phyloP scores from a whole-genome alignment of 2,113 vertebrate genomes.

The Microtus richardsoni region DNA sequence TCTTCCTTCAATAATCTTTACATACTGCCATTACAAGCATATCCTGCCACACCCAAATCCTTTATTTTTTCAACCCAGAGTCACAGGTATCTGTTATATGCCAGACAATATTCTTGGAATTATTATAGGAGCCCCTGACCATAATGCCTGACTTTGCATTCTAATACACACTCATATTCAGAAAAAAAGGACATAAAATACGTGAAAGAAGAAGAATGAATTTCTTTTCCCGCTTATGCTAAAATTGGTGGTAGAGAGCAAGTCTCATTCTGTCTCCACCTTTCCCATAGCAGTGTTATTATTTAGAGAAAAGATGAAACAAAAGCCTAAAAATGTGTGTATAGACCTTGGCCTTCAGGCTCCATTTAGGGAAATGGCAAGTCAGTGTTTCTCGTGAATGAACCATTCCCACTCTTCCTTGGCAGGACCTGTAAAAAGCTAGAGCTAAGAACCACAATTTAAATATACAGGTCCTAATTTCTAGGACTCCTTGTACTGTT shows the following conservation, averaged over 20 bases:
- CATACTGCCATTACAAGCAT: not conserved
- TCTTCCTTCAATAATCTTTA: not conserved
- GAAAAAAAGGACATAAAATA: not conserved
- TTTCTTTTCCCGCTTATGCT: not conserved
- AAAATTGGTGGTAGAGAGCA: not conserved
- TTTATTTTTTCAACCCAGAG: not conserved
- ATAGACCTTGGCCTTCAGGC: not conserved
- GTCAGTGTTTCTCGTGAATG: not conserved
- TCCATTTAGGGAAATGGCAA: not conserved
- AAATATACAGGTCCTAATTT: not conserved
- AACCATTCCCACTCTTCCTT: not conserved
- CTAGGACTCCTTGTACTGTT: not conserved
- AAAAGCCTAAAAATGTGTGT: not conserved
- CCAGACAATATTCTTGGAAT: not conserved
- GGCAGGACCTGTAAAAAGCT: not conserved
- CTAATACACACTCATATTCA: not conserved
- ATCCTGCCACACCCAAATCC: no score
- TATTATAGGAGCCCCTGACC: not conserved
- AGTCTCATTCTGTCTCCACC: not conserved
- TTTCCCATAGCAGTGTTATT: not conserved
- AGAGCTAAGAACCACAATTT: not conserved
- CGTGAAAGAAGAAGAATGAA: not conserved
- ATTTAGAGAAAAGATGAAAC: not conserved
- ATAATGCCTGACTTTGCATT: not conserved
- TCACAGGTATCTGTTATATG: not conserved